Base-by-base conservation (phyloP, 2,888 invertebrate species). In the Meliscaeva auricollis region DNA sequence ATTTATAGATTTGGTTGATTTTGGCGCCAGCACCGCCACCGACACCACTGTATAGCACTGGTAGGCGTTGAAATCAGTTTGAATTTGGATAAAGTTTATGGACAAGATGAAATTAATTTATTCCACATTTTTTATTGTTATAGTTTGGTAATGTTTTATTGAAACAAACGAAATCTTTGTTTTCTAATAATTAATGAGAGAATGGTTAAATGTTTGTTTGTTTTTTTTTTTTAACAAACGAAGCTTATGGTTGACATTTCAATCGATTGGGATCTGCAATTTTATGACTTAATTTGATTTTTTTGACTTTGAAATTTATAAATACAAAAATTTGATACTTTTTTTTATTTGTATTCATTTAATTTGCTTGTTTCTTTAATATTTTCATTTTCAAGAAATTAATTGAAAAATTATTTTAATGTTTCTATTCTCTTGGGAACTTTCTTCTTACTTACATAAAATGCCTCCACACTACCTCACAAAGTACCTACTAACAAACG, bases 11-110 rank as follows among this genome's bases (percentile, higher is more conserved):
- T n/a, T n/a, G n/a, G n/a, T n/a, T n/a, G n/a, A 2, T 30, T 58
- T 80, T 76, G 83, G 77, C 72, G 72, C 75, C 58, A 52, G 35
- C 2, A 7, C 35, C 2, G 9, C 35, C 35, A 7, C 11, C 35
- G 7, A 3, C 26, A 38, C 8, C 9, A 7, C 8, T 8, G 7
- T 38, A 11, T 8, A 38, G 4, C 2, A 9, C 46, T 75, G 75
- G 84, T 75, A 85, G 84, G 84, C 80, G 84, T 85, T 75, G 68
- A 85, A 75, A 76, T 68, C 75, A 46, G 66, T 72, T 68, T 44
- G 32, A 74, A 62, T 85, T 64, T 44, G 62, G 62, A 41, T 22
- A 41, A 6, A 46, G 48, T 72, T 72, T 76, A n/a, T 68, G 54
- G 30, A 22, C 48, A 54, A 68, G 68, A 66, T 66, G 66, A 76